Evolutionary conservation across 2,113 vertebrate species (phyloP).

Genomic region (Cololabis saira): DNA sequence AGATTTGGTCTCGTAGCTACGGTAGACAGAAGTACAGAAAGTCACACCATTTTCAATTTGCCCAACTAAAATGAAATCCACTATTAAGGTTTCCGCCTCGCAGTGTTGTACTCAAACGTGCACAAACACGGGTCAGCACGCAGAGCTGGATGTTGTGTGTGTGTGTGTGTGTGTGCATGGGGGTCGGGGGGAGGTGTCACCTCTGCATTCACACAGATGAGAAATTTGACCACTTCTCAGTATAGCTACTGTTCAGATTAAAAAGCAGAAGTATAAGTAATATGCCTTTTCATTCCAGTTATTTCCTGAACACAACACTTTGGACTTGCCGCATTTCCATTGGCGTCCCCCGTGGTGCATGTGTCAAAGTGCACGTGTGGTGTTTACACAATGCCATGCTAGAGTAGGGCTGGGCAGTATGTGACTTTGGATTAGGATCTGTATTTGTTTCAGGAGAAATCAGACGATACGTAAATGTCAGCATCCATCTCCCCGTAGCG

Average conservation of each 20-base stretch:
- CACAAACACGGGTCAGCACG: constrained; percentile 9
- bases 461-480: not conserved
- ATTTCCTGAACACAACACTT: constrained; percentile 44
- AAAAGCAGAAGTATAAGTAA: constrained; percentile 24
- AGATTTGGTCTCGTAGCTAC: not conserved
- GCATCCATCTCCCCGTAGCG: not conserved
- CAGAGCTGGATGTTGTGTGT: constrained; percentile 17
- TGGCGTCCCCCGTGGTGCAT: not conserved
- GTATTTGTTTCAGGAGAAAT: not conserved
- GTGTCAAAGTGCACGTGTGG: constrained; percentile 24
- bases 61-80: constrained; percentile 68
- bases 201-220: constrained; percentile 30
- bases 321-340: constrained; percentile 12
- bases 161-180: too few relatives aligned
- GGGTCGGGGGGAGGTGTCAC: constrained; percentile 7
- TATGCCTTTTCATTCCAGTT: constrained; percentile 50
- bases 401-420: not conserved
- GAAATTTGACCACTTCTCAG: constrained; percentile 51
- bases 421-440: not conserved
- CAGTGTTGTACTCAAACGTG: constrained; percentile 33
- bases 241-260: constrained; percentile 38
- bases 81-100: constrained; percentile 7
- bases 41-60: constrained; percentile 27
- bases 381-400: constrained; percentile 33
- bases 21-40: constrained; percentile 25